A percentile compares a stretch with the other conserved stretches of the same genome.
These are phyloP conservation scores for Lepidurus arcticus DNA, from an alignment of 1,140 invertebrate genomes.

Conservation along the genomic window DNA sequence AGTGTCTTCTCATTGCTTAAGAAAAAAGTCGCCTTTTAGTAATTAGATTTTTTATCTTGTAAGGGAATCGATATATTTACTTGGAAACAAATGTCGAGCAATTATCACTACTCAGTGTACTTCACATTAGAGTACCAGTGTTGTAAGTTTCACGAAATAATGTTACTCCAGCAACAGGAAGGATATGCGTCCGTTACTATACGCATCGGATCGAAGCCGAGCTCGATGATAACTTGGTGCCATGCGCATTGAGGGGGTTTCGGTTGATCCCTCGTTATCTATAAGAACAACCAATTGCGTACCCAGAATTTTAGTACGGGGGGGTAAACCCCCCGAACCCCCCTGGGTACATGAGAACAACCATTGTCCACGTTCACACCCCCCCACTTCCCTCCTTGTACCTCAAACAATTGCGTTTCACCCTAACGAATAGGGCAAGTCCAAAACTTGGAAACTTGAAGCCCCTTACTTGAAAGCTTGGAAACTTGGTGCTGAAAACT, in stretches of 20 bases:
- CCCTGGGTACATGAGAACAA: too few relatives aligned
- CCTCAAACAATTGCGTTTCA: too few relatives aligned
- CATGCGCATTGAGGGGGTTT: background rate
- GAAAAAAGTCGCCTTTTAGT: background rate
- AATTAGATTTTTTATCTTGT: background rate
- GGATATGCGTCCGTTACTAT: background rate
- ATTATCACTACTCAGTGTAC: background rate
- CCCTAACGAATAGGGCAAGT: too few relatives aligned
- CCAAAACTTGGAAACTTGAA: too few relatives aligned
- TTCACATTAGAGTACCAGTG: background rate
- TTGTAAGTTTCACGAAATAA: background rate
- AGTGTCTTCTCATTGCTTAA: background rate
- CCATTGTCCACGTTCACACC: too few relatives aligned
- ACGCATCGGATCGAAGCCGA: background rate
- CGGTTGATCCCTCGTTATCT: background rate
- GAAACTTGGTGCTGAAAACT: too few relatives aligned
- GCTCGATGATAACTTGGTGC: background rate
- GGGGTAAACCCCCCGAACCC: too few relatives aligned
- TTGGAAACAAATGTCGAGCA: background rate
- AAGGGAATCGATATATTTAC: background rate
- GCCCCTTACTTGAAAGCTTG: too few relatives aligned
- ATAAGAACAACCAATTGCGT: background rate
- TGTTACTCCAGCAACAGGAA: constrained; percentile 9
- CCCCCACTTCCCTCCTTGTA: too few relatives aligned
- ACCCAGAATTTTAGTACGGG: too few relatives aligned